Percentiles rank a stretch among this genome's conserved stretches.
Conservation (phyloP, 2,888 invertebrate genomes). For the Melinopterus prodromus region DNA sequence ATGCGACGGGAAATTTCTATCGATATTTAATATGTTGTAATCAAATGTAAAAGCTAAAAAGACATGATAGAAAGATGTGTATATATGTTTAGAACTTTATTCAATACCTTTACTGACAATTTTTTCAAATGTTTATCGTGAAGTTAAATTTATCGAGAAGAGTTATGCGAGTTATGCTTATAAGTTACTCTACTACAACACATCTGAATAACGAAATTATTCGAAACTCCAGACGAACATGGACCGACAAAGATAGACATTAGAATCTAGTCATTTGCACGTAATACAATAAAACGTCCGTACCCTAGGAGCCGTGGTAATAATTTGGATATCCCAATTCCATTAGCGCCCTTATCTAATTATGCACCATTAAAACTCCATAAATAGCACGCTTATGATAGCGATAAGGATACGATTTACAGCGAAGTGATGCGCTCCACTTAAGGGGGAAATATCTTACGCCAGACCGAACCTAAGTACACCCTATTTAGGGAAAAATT, state of each 20-base stretch:
- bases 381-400: constrained; percentile 17
- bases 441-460: not conserved
- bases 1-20: too few relatives aligned
- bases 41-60: too few relatives aligned
- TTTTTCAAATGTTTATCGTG: too few relatives aligned
- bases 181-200: too few relatives aligned
- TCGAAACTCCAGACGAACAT: not conserved
- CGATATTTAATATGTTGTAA: too few relatives aligned
- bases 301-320: not conserved
- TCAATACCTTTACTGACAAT: too few relatives aligned
- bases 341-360: constrained; percentile 34
- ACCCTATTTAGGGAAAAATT: not conserved
- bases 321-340: constrained; percentile 29
- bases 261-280: not conserved
- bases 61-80: too few relatives aligned
- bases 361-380: constrained; percentile 28
- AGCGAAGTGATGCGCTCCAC: constrained; percentile 6
- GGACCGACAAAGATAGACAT: not conserved
- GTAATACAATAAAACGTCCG: constrained; percentile 4
- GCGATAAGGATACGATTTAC: constrained; percentile 23
- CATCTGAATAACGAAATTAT: too few relatives aligned
- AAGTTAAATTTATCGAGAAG: too few relatives aligned
- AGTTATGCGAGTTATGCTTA: too few relatives aligned
- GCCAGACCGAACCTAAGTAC: not conserved
- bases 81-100: too few relatives aligned